These are phyloP conservation scores for Phlogophora meticulosa DNA, from an alignment of 2,888 invertebrate genomes.

Conservation along the genomic window DNA sequence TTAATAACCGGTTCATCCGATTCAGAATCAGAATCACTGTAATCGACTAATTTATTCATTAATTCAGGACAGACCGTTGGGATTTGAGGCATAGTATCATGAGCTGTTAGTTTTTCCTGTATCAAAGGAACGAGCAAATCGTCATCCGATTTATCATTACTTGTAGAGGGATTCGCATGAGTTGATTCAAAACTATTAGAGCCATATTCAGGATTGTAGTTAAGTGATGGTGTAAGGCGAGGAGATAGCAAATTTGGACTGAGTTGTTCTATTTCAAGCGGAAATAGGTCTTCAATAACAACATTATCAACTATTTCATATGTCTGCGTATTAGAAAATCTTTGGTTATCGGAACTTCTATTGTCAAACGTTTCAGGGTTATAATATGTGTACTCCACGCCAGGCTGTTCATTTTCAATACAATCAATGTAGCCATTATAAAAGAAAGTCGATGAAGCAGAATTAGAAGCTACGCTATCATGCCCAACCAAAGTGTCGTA, in stretches of 20 bases:
- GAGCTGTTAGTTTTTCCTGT: constrained; percentile 1
- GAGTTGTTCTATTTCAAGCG: neutral
- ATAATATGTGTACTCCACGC: too few relatives aligned
- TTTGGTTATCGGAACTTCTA: too few relatives aligned
- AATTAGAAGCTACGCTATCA: too few relatives aligned
- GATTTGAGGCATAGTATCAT: neutral
- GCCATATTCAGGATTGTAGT: neutral
- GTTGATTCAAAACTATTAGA: constrained; percentile 1
- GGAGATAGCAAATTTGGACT: constrained; percentile 7
- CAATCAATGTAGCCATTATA: too few relatives aligned
- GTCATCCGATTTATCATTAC: constrained; percentile 11
- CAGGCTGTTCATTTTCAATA: too few relatives aligned
- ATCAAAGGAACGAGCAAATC: constrained; percentile 9
- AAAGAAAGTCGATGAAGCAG: too few relatives aligned
- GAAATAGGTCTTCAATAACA: constrained; percentile 3
- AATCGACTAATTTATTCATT: constrained; percentile 2
- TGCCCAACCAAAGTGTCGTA: constrained; percentile 14
- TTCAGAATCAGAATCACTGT: neutral
- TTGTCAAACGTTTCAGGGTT: too few relatives aligned
- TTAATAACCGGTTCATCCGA: neutral
- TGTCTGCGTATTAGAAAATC: constrained; percentile 1
- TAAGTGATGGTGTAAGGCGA: constrained; percentile 4
- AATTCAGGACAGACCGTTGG: constrained; percentile 5
- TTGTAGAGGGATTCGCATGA: constrained; percentile 1
- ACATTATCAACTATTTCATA: neutral